Base-by-base conservation (phyloP, 2,888 invertebrate genomes). In the Calliopum simillimum region DNA sequence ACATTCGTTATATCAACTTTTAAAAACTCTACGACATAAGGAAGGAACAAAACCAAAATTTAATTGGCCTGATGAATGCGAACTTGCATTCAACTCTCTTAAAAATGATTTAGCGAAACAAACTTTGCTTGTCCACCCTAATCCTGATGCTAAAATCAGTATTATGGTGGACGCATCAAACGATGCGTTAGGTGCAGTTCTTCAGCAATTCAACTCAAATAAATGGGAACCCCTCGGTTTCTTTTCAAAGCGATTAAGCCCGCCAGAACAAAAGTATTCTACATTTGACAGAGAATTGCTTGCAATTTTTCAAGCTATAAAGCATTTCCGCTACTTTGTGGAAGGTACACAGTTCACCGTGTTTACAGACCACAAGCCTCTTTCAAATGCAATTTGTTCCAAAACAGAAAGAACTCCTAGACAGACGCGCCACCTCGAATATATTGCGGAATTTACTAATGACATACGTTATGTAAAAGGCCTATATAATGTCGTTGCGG, bases 271-370 rank as follows among this genome's bases (percentile, higher is more conserved):
- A 46, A 46, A 51, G 2, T 70, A 70, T 33, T 62, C 62, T 41
- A 62, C 62, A 14, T 70, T 67, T 41, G 70, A 70, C 51, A 61
- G 70, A 14, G 70, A 70, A 23, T 23, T 70, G 0, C 25, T 73
- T 21, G 71, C 61, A 12, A 62, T 70, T 6, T 73, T 69, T 56
- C 68, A 71, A 49, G 73, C 67, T 1, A 69, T 73, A 19, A 69
- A 64, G 47, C 56, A 72, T 21, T 75, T 72, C 21, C 68, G 25
- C n/a, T 65, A 73, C 46, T 67, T 75, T 55, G 19, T 74, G 1
- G 68, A 70, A 25, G 70, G 59, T 1, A 58, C 25, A 14, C n/a
- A 58, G 4, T 70, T 70, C 25, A 21, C 5, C 16, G 66, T 70
- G 13, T 58, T 6, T 58, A 56, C 58, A 4, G 58, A 33, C 23